Evolutionary conservation across 2,797 vertebrate species (phyloP), one percentile per base, ranked within the genome.

Genomic region (Rhyacichthys aspro): DNA sequence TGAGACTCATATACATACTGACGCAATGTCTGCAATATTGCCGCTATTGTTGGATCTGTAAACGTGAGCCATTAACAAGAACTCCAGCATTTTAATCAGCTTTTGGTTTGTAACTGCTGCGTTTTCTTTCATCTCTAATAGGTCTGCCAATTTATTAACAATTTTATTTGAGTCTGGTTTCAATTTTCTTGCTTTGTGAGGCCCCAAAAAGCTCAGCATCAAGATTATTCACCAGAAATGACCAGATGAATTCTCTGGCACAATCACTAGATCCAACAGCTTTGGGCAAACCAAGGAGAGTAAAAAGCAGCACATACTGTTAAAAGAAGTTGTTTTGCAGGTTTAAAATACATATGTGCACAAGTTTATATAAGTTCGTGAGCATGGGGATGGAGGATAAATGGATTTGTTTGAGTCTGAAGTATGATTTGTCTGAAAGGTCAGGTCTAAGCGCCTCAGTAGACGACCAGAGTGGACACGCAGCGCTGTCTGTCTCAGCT

Each of bases 401-500:
- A 48, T 14, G 15, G 17, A 37, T 57, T 34, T 55, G 18, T 57
- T 54, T 65, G 14, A 34, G 11, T 45, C 9, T 58, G 28, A 59
- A 56, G 14, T 23, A 11, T 4, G 33, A 9, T 11, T 32, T 32
- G 39, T 19, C 33, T 33, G 32, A 60, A 67, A 47, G 55, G 15
- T 56, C 23, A 54, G 9, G 10, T 9, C 52, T 58, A 39, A 54
- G 16, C 38, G 28, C 46, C 62, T 67, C 17, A 39, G 38, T 15
- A 33, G 46, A 59, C 32, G 57, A 69, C 10, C 44, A 33, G 38
- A 37, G 44, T 28, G 47, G 28, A 16, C 33, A 33, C 47, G 12
- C 49, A 41, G 36, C 33, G 12, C 28, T 6, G 33, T 15, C 45
- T 48, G 37, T 71, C 45, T 49, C 11, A 14, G 63, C 42, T 79